Percentiles rank a stretch among this genome's conserved stretches.
Conservation (phyloP, 1,140 invertebrate species). For the Drosophila aff. region DNA sequence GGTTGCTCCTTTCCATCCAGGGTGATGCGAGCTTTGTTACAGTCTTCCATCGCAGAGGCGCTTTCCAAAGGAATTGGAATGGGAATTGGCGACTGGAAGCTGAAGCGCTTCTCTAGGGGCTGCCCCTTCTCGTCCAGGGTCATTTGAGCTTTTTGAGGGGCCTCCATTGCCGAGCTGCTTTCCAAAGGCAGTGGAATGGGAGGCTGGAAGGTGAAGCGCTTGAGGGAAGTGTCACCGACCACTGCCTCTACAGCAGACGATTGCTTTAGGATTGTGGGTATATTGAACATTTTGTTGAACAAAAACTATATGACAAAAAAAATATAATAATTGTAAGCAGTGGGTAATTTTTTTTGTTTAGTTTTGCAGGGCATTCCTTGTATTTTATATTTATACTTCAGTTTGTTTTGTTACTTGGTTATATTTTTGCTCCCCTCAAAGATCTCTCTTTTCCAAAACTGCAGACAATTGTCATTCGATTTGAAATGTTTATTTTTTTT, state of each 20-base stretch:
- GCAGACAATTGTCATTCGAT: slow-evolving; percentile 62
- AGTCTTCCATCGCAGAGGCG: background rate
- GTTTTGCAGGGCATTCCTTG: background rate
- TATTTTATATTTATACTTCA: too few species aligned
- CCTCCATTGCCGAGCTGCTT: too few species aligned
- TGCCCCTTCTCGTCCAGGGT: too few species aligned
- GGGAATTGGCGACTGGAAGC: background rate
- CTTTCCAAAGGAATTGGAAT: background rate
- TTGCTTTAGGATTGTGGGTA: background rate
- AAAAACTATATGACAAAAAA: background rate
- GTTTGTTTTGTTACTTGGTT: background rate
- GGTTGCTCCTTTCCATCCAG: background rate
- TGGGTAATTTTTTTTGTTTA: too few species aligned
- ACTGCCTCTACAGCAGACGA: background rate
- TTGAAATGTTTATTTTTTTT: slow-evolving; percentile 32
- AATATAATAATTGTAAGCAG: background rate
- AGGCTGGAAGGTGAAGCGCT: background rate
- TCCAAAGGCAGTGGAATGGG: background rate
- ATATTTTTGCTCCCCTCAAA: slow-evolving; percentile 6
- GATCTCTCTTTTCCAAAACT: background rate
- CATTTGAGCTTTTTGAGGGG: too few species aligned
- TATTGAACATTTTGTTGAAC: background rate
- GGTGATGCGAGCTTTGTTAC: background rate
- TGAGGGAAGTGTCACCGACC: background rate
- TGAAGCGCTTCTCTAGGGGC: too few species aligned